phyloP scores from a whole-genome alignment of 2,888 invertebrate species.

The Arrhopalites spinosus region DNA sequence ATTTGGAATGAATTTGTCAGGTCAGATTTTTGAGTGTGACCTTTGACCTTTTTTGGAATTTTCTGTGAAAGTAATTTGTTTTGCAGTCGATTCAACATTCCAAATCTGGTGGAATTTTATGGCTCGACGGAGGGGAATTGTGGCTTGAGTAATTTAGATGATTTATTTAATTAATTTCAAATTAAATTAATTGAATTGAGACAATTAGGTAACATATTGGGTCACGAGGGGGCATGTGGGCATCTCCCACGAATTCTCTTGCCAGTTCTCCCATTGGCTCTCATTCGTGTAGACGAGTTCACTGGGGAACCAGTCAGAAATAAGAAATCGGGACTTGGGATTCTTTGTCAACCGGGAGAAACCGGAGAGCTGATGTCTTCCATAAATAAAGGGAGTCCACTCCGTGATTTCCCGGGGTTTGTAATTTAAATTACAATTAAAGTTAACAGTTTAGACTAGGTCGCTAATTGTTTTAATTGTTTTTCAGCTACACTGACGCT shows the following conservation, averaged over 20 bases:
- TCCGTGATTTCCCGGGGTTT: conserved; percentile 89
- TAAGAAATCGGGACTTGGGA: conserved; percentile 77
- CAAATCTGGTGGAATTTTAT: conserved; percentile 87
- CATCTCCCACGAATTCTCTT: conserved; percentile 89
- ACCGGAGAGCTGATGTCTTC: conserved; percentile 96
- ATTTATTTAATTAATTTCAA: no score
- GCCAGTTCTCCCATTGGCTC: conserved; percentile 86
- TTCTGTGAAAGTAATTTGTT: no score
- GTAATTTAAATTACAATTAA: not conserved
- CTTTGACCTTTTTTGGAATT: no score
- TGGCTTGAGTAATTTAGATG: conserved; percentile 73
- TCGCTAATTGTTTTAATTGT: not conserved
- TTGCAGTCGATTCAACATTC: conserved; percentile 80
- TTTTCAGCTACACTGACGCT: conserved; percentile 68
- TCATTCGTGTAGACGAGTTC: conserved; percentile 84
- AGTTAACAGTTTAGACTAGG: not conserved
- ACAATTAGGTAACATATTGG: conserved; percentile 91
- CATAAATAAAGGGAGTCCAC: conserved; percentile 84
- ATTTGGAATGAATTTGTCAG: conserved; percentile 90
- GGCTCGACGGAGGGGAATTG: conserved; percentile 98
- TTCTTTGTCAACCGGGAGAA: conserved; percentile 67
- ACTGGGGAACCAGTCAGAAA: conserved; percentile 89
- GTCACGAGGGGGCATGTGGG: conserved; percentile 90
- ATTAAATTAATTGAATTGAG: no score
- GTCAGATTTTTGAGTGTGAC: no score